Conservation (phyloP, 2,113 vertebrate genomes). For the Typhlomys cinereus region DNA sequence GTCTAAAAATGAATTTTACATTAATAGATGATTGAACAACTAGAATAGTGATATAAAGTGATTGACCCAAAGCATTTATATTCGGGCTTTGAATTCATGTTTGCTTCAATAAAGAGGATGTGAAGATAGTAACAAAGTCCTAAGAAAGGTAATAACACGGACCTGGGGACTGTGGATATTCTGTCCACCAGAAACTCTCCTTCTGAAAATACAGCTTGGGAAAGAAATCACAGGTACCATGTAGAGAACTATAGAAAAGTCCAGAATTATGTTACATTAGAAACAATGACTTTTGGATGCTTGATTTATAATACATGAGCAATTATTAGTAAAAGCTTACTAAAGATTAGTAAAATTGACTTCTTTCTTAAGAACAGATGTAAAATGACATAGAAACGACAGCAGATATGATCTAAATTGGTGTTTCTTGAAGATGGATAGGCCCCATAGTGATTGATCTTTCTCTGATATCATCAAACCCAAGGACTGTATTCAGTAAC, state of each 20-base stretch:
- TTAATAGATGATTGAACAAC: neutral
- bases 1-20: neutral
- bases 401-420: neutral
- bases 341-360: neutral
- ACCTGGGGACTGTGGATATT: neutral
- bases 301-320: slow-evolving; percentile 26
- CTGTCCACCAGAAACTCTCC: slow-evolving; percentile 7
- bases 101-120: neutral
- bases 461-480: neutral
- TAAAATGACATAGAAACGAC: neutral
- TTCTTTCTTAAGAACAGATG: slow-evolving; percentile 22
- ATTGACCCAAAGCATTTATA: neutral
- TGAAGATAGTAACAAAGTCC: neutral
- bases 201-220: neutral
- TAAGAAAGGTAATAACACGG: neutral
- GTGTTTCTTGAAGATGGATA: neutral
- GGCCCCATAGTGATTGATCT: neutral
- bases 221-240: neutral
- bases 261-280: neutral
- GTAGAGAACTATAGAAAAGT: neutral
- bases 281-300: slow-evolving; percentile 10
- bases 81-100: neutral
- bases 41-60: neutral
- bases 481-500: no score
- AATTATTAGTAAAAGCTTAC: neutral